phyloP scores from a whole-genome alignment of 2,113 vertebrate genomes.

The Chlamydotis undulata region DNA sequence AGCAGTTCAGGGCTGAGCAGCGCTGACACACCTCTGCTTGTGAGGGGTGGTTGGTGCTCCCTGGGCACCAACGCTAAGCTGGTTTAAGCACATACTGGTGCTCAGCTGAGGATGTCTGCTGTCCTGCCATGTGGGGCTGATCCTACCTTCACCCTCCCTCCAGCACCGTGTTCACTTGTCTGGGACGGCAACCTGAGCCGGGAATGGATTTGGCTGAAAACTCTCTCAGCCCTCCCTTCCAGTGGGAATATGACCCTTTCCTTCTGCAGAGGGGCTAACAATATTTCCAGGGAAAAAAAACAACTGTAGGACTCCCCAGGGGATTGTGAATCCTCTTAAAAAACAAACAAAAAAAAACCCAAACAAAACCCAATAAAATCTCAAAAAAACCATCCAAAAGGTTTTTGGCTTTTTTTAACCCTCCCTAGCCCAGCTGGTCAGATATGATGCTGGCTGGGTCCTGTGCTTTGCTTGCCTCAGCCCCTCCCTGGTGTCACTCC shows the following conservation, averaged over 20 bases:
- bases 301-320: neutral
- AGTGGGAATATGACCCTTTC: no score
- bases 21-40: neutral
- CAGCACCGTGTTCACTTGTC: neutral
- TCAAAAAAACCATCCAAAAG: neutral
- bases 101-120: neutral
- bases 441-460: neutral
- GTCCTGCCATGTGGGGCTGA: neutral
- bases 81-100: neutral
- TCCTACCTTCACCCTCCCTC: neutral
- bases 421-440: neutral
- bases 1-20: neutral
- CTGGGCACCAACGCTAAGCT: neutral
- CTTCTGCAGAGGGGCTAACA: neutral
- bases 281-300: neutral
- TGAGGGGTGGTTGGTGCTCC: neutral
- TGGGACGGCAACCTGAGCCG: neutral
- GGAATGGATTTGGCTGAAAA: neutral
- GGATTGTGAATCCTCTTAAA: neutral
- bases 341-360: neutral
- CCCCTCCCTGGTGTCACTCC: neutral
- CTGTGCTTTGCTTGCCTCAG: neutral
- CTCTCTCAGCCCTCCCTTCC: neutral
- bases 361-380: no score
- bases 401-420: neutral